These are phyloP conservation scores for Antennarius maculatus DNA, from an alignment of 2,797 vertebrate genomes.

Conservation along the genomic window DNA sequence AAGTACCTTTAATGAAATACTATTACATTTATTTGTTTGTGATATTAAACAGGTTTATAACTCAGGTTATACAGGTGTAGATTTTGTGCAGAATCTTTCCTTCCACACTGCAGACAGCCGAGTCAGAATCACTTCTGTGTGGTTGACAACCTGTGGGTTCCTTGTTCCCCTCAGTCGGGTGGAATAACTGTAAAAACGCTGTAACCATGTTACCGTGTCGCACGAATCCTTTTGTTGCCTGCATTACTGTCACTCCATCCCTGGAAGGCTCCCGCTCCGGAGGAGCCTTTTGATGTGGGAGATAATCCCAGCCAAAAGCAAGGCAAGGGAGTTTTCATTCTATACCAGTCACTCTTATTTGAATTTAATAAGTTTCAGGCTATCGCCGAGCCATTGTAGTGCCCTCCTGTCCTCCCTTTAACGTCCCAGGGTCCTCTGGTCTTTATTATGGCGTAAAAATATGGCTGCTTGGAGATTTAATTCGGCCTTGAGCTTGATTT, in stretches of 20 bases:
- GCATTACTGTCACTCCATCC: conserved; percentile 38
- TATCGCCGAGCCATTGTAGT: conserved; percentile 40
- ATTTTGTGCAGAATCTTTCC: no score
- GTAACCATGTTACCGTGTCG: conserved; percentile 12
- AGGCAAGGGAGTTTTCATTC: conserved; percentile 14
- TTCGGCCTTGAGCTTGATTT: conserved; percentile 31
- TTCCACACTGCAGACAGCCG: no score
- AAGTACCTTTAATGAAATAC: no score
- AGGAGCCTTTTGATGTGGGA: conserved; percentile 34
- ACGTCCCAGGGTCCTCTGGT: conserved; percentile 31
- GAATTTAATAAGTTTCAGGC: conserved; percentile 55
- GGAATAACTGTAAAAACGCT: conserved; percentile 21
- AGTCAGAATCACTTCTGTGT: neutral
- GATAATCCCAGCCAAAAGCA: conserved; percentile 42
- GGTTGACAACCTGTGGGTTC: neutral
- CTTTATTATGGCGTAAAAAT: conserved; percentile 48
- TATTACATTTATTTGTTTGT: no score
- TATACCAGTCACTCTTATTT: conserved; percentile 36
- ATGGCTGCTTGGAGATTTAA: conserved; percentile 33
- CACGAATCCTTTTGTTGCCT: conserved; percentile 30
- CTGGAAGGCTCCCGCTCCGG: conserved; percentile 12
- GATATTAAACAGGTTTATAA: no score
- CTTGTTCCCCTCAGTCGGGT: conserved; percentile 4
- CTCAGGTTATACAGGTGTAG: no score
- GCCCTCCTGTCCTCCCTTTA: conserved; percentile 19